A percentile compares a stretch with the other conserved stretches of the same genome.
Evolutionary conservation across 2,113 vertebrate species (phyloP).

Genomic region (Rhinolophus ferrumequinum): DNA sequence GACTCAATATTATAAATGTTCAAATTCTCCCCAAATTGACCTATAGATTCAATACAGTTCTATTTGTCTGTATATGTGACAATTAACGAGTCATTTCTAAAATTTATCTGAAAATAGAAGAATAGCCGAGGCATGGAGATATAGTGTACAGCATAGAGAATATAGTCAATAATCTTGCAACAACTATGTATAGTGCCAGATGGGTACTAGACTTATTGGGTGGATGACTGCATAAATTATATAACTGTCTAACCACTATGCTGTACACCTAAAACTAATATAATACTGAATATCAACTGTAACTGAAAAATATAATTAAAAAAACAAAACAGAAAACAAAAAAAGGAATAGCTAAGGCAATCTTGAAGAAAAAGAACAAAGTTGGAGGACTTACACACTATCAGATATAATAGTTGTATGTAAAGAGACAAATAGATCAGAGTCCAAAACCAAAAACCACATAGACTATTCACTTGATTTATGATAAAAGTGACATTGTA

Average conservation of each 20-base stretch:
- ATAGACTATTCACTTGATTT: not conserved
- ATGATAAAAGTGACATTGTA: not conserved
- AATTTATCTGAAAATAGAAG: not conserved
- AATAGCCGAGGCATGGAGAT: not conserved
- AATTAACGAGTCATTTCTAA: not conserved
- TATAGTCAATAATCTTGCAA: no score
- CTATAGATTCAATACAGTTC: not conserved
- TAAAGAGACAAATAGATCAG: not conserved
- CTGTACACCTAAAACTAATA: no score
- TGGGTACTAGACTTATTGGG: no score
- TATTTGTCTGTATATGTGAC: not conserved
- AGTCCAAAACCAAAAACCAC: not conserved
- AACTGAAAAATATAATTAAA: no score
- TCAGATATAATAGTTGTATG: not conserved
- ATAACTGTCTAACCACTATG: no score
- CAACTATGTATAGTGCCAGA: no score
- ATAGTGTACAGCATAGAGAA: no score
- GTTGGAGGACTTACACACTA: not conserved
- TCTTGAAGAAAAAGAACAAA: not conserved
- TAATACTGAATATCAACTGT: no score
- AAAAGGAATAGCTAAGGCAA: not conserved
- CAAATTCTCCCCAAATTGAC: not conserved
- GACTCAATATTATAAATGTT: not conserved
- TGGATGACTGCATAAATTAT: no score
- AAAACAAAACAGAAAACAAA: no score